These are phyloP conservation scores for Psammodynastes pulverulentus DNA, from an alignment of 2,113 vertebrate genomes.

Conservation along the genomic window DNA sequence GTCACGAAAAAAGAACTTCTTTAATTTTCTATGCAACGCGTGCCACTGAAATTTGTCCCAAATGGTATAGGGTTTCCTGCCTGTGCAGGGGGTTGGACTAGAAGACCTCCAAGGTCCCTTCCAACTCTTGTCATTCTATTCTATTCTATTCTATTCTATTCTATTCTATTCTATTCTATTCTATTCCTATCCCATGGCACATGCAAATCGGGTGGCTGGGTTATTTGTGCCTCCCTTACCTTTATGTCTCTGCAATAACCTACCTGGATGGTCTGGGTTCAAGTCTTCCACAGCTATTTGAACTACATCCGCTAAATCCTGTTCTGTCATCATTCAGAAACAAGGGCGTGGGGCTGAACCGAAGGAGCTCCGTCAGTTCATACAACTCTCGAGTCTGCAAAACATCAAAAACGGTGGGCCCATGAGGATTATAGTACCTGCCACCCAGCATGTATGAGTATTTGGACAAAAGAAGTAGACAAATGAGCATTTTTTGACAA, in stretches of 20 bases:
- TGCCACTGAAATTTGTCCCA: not conserved
- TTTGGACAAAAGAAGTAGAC: not conserved
- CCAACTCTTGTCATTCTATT: too few relatives aligned
- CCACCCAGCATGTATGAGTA: not conserved
- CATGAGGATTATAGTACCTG: accelerated
- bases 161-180: too few relatives aligned
- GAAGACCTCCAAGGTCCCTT: too few relatives aligned
- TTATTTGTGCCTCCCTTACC: not conserved
- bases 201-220: too few relatives aligned
- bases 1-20: not conserved
- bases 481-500: not conserved
- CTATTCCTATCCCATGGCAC: too few relatives aligned
- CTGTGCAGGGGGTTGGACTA: too few relatives aligned
- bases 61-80: too few relatives aligned
- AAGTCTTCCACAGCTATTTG: conserved; percentile 96
- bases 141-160: too few relatives aligned
- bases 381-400: conserved; percentile 63
- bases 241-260: not conserved
- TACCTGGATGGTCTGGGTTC: conserved; percentile 84
- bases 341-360: conserved; percentile 17
- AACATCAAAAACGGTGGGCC: not conserved
- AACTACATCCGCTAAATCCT: conserved; percentile 92
- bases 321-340: conserved; percentile 92
- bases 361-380: not conserved
- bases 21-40: not conserved